These are phyloP conservation scores for Gobio gobio DNA, from an alignment of 2,113 vertebrate species.

Conservation along the genomic window DNA sequence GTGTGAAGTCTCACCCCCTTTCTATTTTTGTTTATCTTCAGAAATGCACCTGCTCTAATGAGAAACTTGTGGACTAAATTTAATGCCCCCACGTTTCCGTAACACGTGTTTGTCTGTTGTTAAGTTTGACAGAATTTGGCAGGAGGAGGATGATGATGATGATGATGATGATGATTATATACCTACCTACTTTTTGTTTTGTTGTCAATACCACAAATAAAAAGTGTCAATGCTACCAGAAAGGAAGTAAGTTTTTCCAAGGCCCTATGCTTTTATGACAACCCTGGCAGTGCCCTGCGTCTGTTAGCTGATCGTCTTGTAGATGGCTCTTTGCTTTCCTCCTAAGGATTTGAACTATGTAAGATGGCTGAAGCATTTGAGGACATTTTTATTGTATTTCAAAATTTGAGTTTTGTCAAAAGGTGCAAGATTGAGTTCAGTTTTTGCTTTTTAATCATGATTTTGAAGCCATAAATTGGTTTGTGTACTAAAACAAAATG, in stretches of 20 bases:
- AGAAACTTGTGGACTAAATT: slow-evolving; percentile 23
- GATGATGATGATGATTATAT: too few relatives aligned
- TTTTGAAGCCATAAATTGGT: neutral
- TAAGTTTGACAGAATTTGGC: neutral
- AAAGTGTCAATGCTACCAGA: neutral
- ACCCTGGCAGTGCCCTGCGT: neutral
- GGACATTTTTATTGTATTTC: neutral
- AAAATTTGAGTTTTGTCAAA: neutral
- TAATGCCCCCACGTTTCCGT: slow-evolving; percentile 8
- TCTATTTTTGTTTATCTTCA: slow-evolving; percentile 39
- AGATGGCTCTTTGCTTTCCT: neutral
- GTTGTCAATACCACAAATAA: neutral
- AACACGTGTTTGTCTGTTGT: slow-evolving; percentile 35
- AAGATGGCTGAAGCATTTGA: neutral
- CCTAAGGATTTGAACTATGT: neutral
- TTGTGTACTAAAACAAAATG: neutral
- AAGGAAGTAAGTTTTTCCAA: neutral
- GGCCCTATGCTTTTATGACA: neutral
- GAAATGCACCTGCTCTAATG: slow-evolving; percentile 53
- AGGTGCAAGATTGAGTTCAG: neutral
- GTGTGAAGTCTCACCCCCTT: slow-evolving; percentile 24
- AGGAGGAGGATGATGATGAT: neutral
- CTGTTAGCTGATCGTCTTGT: neutral
- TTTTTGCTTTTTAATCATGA: neutral
- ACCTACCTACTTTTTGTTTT: neutral